Conservation (phyloP, 2,113 vertebrate species). For the Cyanoramphus novaezelandiae region DNA sequence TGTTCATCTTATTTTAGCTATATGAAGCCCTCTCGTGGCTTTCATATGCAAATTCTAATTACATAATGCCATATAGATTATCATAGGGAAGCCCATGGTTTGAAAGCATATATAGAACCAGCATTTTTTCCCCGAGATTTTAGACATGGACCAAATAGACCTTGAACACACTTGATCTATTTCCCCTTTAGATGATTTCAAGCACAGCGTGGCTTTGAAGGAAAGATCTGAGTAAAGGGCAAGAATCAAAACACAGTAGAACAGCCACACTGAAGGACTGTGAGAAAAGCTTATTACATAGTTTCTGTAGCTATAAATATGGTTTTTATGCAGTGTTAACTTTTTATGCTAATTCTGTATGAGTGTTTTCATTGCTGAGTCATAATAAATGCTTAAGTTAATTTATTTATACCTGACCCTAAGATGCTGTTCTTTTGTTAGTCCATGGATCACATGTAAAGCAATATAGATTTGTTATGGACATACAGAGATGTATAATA, state of each 20-base stretch:
- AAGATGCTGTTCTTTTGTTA: neutral
- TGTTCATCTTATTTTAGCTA: neutral
- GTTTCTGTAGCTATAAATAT: neutral
- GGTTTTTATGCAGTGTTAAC: neutral
- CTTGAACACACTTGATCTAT: neutral
- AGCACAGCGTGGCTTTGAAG: neutral
- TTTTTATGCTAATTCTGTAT: neutral
- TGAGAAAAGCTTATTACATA: neutral
- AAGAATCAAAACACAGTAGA: neutral
- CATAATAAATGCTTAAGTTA: neutral
- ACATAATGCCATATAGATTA: neutral
- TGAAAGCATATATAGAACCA: neutral
- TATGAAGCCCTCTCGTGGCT: neutral
- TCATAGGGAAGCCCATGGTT: neutral
- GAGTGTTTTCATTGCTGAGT: neutral
- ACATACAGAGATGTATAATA: neutral
- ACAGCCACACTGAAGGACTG: neutral
- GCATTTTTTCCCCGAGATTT: neutral
- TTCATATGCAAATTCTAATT: neutral
- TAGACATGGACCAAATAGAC: neutral
- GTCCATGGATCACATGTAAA: neutral
- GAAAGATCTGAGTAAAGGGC: neutral
- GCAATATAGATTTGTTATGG: neutral
- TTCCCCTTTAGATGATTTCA: neutral
- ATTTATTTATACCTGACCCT: neutral